phyloP scores from a whole-genome alignment of 2,113 vertebrate species.

The Callionymus lyra region DNA sequence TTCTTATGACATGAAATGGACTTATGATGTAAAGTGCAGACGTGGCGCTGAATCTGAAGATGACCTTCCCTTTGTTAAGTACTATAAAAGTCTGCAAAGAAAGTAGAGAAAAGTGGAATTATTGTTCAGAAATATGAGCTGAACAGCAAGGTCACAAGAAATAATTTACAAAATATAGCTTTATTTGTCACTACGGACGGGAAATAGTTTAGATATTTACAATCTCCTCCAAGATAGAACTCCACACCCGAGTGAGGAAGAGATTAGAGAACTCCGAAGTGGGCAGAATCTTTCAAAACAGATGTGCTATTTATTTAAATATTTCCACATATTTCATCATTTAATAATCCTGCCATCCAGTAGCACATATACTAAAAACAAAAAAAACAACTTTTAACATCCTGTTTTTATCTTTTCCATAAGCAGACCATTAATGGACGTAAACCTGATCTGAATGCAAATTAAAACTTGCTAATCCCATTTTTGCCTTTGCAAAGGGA shows the following conservation, averaged over 20 bases:
- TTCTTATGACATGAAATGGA: constrained; percentile 89
- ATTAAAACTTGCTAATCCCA: constrained; percentile 50
- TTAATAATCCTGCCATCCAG: constrained; percentile 58
- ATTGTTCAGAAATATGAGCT: constrained; percentile 5
- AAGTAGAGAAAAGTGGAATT: constrained; percentile 41
- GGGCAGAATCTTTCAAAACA: constrained; percentile 50
- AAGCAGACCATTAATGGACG: constrained; percentile 37
- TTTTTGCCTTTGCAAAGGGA: constrained; percentile 27
- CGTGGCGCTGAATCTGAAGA: constrained; percentile 98
- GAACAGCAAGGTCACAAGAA: constrained; percentile 1
- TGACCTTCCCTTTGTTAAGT: constrained; percentile 94
- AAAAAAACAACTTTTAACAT: constrained; percentile 48
- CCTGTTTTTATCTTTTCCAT: constrained; percentile 43
- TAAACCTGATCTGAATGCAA: constrained; percentile 38
- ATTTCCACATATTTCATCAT: constrained; percentile 49
- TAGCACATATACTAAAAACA: constrained; percentile 54
- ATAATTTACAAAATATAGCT: neutral
- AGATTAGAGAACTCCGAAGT: constrained; percentile 46
- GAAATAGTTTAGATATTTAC: neutral
- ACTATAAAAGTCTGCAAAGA: constrained; percentile 90
- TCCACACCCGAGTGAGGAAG: constrained; percentile 4
- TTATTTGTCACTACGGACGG: too few relatives aligned
- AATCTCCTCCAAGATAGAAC: constrained; percentile 23
- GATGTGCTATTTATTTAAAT: constrained; percentile 63
- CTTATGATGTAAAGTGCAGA: constrained; percentile 89